Base-by-base conservation (phyloP, 2,797 vertebrate species). In the Crotalus adamanteus region DNA sequence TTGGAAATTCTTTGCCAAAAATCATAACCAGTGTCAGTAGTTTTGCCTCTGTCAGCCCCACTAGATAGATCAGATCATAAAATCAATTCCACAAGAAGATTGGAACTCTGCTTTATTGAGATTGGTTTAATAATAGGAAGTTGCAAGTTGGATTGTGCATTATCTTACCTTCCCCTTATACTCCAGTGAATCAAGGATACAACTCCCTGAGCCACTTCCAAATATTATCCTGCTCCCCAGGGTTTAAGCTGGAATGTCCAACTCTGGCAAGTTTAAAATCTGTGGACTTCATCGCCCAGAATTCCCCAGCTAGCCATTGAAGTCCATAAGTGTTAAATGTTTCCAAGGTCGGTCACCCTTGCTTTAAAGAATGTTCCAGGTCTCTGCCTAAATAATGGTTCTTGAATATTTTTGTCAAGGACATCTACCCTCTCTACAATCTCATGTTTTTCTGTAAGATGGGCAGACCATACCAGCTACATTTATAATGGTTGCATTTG, bases 1-100 rank as follows among this genome's bases (percentile, higher is more conserved):
- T 57, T 51, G 94, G 60, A 51, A 61, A 47, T 1, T 51, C 12
- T 60, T 25, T 88, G 37, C 91, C 31, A 14, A 0, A 0, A 7
- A n/a, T 89, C 3, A 93, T 86, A 88, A 37, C 83, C 73, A 3
- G 83, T 26, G 92, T 87, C 90, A 90, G 28, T 16, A 88, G n/a
- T 59, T 93, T 89, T 65, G 87, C 37, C 25, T n/a, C 4, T 12
- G 22, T 83, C 37, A 83, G 8, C 8, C 37, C 20, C 37, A 83
- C 73, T 47, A 83, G 73, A 47, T 47, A 25, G 9, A 83, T 22
- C 3, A 83, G 73, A 83, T 9, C 9, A 47, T 9, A 83, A 83
- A 47, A 47, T 83, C 20, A 83, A 42, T 78, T 8, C 31, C 31
- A 78, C 7, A 20, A 83, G 42, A 47, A 83, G 4, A 83, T 47